A percentile compares a stretch with the other conserved stretches of the same genome.
Evolutionary conservation across 2,888 invertebrate species (phyloP).

Genomic region (Pollenia amentaria): DNA sequence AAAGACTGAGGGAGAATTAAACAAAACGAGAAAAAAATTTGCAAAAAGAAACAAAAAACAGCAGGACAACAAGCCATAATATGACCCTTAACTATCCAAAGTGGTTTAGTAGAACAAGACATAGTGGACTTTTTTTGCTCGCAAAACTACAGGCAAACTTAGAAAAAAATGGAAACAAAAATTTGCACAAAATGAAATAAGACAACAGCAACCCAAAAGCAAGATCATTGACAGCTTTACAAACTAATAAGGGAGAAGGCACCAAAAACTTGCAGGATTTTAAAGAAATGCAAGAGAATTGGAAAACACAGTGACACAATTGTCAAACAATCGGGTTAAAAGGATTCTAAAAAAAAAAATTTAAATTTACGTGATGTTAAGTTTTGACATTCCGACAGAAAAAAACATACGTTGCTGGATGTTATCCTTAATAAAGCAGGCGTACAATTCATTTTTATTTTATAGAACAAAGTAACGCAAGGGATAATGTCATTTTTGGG

Average conservation of each 20-base stretch:
- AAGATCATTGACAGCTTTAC: constrained; percentile 47
- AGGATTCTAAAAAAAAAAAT: constrained; percentile 47
- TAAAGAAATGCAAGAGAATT: constrained; percentile 3
- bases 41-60: constrained; percentile 16
- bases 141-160: neutral
- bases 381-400: neutral
- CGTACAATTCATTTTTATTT: no score
- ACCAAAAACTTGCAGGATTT: constrained; percentile 27
- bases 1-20: constrained; percentile 8
- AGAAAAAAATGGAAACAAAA: constrained; percentile 9
- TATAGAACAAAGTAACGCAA: no score
- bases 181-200: neutral
- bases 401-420: neutral
- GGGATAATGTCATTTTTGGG: no score
- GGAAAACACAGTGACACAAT: constrained; percentile 47
- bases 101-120: constrained; percentile 62
- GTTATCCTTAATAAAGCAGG: no score
- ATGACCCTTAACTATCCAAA: constrained; percentile 64
- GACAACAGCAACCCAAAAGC: constrained; percentile 11
- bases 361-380: neutral
- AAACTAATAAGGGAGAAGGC: neutral
- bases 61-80: constrained; percentile 40
- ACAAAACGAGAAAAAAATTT: constrained; percentile 1
- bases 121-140: neutral
- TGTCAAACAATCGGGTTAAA: constrained; percentile 43